These are phyloP conservation scores for Caenorhabditis plicata DNA, from an alignment of 2,888 invertebrate genomes.

Conservation along the genomic window DNA sequence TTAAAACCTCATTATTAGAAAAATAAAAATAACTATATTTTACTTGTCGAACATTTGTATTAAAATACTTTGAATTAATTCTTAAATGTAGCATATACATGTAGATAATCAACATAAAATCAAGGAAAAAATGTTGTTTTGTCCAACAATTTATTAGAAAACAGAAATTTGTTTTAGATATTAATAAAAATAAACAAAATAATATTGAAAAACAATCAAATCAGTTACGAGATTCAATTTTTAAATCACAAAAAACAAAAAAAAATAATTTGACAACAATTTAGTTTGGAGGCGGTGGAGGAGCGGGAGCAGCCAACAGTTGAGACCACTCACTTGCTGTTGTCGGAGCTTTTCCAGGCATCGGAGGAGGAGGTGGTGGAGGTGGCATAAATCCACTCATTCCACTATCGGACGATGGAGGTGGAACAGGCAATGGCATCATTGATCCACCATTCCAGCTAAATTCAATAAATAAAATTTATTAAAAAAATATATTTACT, in stretches of 20 bases:
- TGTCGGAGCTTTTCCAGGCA: no score
- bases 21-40: not conserved
- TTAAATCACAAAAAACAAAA: not conserved
- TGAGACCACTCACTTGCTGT: constrained; percentile 21
- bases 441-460: constrained; percentile 32
- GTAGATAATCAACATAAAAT: no score
- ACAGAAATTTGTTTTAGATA: not conserved
- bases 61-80: not conserved
- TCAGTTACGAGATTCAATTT: not conserved
- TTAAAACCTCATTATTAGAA: not conserved
- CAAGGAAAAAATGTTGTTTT: not conserved
- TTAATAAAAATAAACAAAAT: not conserved
- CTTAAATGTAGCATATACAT: no score
- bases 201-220: not conserved
- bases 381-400: constrained; percentile 38
- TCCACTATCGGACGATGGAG: constrained; percentile 38
- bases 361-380: constrained; percentile 48
- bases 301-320: constrained; percentile 31
- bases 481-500: not conserved
- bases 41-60: not conserved
- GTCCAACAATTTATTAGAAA: constrained; percentile 1
- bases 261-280: not conserved
- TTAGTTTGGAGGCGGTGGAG: constrained; percentile 29
- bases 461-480: not conserved
- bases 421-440: constrained; percentile 52